phyloP scores from a whole-genome alignment of 2,797 vertebrate species.

The Orientallactaga sibirica region DNA sequence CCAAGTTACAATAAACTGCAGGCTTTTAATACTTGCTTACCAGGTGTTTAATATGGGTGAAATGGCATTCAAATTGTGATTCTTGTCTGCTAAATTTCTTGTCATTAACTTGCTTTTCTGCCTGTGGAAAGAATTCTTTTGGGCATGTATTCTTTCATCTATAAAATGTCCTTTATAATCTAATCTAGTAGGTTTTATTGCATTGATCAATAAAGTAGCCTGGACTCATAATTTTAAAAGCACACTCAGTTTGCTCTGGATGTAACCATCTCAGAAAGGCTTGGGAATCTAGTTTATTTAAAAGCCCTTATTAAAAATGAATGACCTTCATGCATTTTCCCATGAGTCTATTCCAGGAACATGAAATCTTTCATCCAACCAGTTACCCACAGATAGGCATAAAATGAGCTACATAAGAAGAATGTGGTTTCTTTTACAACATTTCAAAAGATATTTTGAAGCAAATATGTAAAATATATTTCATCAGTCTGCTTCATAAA shows the following conservation, averaged over 20 bases:
- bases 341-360: constrained; percentile 76
- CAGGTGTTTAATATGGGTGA: constrained; percentile 32
- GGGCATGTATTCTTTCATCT: constrained; percentile 8
- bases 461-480: constrained; percentile 30
- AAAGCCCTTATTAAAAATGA: constrained; percentile 71
- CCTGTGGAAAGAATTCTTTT: constrained; percentile 25
- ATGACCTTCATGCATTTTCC: constrained; percentile 68
- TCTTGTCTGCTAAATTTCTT: constrained; percentile 36
- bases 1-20: constrained; percentile 61
- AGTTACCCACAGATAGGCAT: constrained; percentile 30
- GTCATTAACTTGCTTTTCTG: not conserved
- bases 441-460: constrained; percentile 39
- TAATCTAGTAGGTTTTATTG: not conserved
- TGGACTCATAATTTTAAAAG: constrained; percentile 77
- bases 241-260: constrained; percentile 72
- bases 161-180: constrained; percentile 57
- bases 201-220: constrained; percentile 60
- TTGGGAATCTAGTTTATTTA: constrained; percentile 43
- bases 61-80: not conserved
- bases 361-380: constrained; percentile 1
- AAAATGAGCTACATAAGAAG: constrained; percentile 16
- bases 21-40: constrained; percentile 72
- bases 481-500: constrained; percentile 38
- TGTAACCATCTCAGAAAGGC: constrained; percentile 73
- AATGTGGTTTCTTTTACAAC: constrained; percentile 12